phyloP scores from a whole-genome alignment of 2,113 vertebrate genomes.

The Ctenomys sociabilis region DNA sequence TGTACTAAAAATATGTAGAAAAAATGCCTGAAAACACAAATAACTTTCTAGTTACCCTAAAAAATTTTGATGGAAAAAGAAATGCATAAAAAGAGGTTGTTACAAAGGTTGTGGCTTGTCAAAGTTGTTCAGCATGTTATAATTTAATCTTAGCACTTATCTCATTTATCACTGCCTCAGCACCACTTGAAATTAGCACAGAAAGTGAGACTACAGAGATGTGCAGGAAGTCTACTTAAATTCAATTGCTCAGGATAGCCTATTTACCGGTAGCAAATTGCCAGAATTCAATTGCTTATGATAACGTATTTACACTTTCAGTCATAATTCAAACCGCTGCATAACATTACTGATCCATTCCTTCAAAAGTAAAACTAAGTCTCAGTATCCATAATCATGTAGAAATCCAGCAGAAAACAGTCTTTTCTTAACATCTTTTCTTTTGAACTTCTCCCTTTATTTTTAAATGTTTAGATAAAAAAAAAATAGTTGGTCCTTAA shows the following conservation, averaged over 20 bases:
- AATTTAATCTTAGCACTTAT: conserved; percentile 39
- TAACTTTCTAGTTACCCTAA: conserved; percentile 56
- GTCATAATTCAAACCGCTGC: not conserved
- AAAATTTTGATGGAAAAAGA: conserved; percentile 48
- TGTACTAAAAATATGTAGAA: conserved; percentile 7
- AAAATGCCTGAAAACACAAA: conserved; percentile 66
- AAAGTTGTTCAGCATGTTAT: conserved; percentile 15
- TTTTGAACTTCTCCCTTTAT: conserved; percentile 8
- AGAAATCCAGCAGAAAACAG: not conserved
- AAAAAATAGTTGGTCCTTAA: not conserved
- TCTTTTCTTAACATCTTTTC: conserved; percentile 31
- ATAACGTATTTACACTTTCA: not conserved
- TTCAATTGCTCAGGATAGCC: not conserved
- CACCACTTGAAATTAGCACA: conserved; percentile 46
- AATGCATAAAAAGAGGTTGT: conserved; percentile 25
- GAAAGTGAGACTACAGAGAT: not conserved
- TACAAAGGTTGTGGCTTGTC: conserved; percentile 30
- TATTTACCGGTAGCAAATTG: not conserved
- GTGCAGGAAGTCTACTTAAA: not conserved
- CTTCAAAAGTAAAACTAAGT: not conserved
- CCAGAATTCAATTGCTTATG: not conserved
- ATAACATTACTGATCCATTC: not conserved
- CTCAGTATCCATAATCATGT: not conserved
- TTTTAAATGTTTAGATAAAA: conserved; percentile 22
- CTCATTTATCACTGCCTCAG: not conserved